Evolutionary conservation across 2,797 vertebrate genomes (phyloP), one percentile per base, ranked within the genome.

Genomic region (Neomorphus geoffroyi): DNA sequence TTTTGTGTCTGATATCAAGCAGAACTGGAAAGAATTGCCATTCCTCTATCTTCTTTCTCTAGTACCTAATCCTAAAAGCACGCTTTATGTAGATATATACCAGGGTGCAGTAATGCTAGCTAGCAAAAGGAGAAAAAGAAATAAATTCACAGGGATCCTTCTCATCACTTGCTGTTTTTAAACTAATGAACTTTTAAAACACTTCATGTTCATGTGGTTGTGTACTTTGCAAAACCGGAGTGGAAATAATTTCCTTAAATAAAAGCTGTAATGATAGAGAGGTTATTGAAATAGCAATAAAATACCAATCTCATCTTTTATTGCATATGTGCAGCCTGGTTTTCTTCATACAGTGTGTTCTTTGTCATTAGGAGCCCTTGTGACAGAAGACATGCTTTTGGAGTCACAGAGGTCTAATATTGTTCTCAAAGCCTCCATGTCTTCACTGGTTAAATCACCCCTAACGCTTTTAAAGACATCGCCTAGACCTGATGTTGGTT

Each of bases 391-490:
- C 11, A 28, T 94, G 67, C 41, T 94, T 27, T 97, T 97, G 78
- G 98, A 98, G 78, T 98, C 98, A 23, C 98, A 98, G 15, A 98
- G 95, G 51, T 96, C 97, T 46, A 87, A 82, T 21, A 46, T 97
- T 9, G 45, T 97, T n/a, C 69, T 97, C 92, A 98, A 96, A 95
- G 96, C 98, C 43, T 98, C 98, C 12, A 95, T 97, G 64, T 98
- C 98, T 8, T 97, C 98, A 0, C 98, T 99, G 26, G 85, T 98
- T 58, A 98, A 98, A 94, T 97, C 98, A 4, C 78, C 98, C 3
- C 46, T 96, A 17, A 97, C 97, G n/a, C 90, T 97, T 54, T 82
- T 97, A 27, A 98, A 98, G 72, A 93, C 96, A 3, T 96, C 98
- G 3, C 92, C 98, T 94, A 98, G 98, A 14, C 97, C 98, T 11